Evolutionary conservation across 2,888 invertebrate species (phyloP), one percentile per base, ranked within the genome.

Genomic region (Rhagium mordax): DNA sequence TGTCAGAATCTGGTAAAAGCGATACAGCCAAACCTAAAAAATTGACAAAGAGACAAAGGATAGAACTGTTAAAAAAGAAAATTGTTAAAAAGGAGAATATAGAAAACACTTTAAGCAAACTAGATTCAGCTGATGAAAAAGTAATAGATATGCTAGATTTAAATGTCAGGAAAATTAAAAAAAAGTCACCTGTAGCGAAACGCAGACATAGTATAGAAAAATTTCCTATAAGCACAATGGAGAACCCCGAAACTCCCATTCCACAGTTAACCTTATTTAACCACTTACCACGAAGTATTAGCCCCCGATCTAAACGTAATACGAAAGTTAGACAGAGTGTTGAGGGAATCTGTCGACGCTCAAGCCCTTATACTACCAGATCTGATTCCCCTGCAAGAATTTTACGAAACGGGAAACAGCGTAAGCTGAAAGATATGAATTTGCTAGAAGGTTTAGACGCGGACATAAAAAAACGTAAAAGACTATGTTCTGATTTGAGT

Each of bases 331-430:
- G 84, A 49, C 84, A 84, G 77, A 85, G 84, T 72, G 74, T 83
- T 7, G 86, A 86, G 20, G 78, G 79, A 15, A 33, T 78, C 4
- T 71, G 71, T 13, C 82, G 80, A 70, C 74, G 85, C 61, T 75
- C 83, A 3, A 91, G 90, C 82, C 91, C 91, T n/a, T 91, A 91
- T 81, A 89, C 90, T 47, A 92, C 91, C 84, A 87, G 92, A 72
- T 91, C 91, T 8, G 92, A 92, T 79, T 89, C 91, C 73, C 86
- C 87, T 67, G 90, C 90, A 76, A 90, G 92, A 76, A 91, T 91
- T 74, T 87, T 93, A 69, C 88, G 93, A 65, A 93, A 93, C 84
- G 93, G 93, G 0, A 93, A 93, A 83, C 90, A 92, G 57, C 89
- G 93, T 70, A 92, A 92, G 86, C 87, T 91, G 8, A 91, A 91